Percentiles rank a stretch among this genome's conserved stretches.
phyloP scores from a whole-genome alignment of 1,140 invertebrate species.

The Aphelenchoides fujianensis region DNA sequence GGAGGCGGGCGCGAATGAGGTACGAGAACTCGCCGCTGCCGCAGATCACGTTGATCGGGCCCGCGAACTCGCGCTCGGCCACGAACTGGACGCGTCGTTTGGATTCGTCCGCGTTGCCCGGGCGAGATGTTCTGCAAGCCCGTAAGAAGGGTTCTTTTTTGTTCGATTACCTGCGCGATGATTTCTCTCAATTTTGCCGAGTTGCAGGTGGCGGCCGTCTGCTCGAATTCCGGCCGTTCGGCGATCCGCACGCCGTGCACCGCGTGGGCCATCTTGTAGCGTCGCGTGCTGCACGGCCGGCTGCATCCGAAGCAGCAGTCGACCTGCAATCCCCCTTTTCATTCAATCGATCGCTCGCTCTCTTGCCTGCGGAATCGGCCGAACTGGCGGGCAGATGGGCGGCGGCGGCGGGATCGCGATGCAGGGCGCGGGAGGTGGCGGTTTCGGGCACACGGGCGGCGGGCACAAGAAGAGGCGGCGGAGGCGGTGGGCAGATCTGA shows the following conservation, averaged over 20 bases:
- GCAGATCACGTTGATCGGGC: slow-evolving; percentile 43
- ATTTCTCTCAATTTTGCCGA: slow-evolving; percentile 11
- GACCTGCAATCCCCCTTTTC: slow-evolving; percentile 36
- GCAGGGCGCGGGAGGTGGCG: neutral
- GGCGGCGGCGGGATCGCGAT: slow-evolving; percentile 8
- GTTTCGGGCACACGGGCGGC: slow-evolving; percentile 19
- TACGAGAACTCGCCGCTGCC: slow-evolving; percentile 48
- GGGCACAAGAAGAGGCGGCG: slow-evolving; percentile 21
- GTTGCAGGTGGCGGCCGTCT: slow-evolving; percentile 19
- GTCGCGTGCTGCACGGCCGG: slow-evolving; percentile 8
- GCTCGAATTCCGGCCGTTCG: slow-evolving; percentile 3
- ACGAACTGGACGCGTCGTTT: slow-evolving; percentile 24
- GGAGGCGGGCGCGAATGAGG: slow-evolving; percentile 40
- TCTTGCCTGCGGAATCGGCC: neutral
- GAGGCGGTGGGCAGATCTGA: no score
- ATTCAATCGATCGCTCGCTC: slow-evolving; percentile 10
- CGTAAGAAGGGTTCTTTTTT: neutral
- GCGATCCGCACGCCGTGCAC: slow-evolving; percentile 2
- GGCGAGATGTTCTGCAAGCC: slow-evolving; percentile 23
- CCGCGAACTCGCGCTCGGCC: slow-evolving; percentile 24
- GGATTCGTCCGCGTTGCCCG: slow-evolving; percentile 9
- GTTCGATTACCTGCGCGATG: slow-evolving; percentile 17
- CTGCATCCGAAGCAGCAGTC: slow-evolving; percentile 49
- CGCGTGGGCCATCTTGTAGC: neutral
- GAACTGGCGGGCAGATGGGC: slow-evolving; percentile 11